phyloP scores from a whole-genome alignment of 1,140 invertebrate genomes.

The Artemia franciscana region DNA sequence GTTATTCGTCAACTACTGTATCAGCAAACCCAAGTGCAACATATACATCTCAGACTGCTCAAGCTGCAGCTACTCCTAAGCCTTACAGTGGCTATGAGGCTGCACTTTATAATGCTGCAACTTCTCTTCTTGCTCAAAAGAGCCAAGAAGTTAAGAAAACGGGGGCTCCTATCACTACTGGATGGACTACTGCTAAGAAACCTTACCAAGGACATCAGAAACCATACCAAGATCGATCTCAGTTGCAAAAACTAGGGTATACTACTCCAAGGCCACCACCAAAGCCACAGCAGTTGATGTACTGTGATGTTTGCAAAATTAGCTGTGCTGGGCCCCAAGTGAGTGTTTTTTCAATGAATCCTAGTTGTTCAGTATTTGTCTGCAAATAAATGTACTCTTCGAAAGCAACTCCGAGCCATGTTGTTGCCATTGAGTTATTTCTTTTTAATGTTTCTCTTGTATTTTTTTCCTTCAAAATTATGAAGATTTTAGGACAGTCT shows the following conservation, averaged over 20 bases:
- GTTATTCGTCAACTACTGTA: background rate
- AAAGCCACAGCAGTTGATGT: slow-evolving; percentile 73
- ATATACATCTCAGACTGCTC: background rate
- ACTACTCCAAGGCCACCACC: slow-evolving; percentile 54
- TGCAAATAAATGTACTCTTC: no score
- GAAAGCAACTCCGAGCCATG: no score
- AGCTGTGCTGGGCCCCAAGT: slow-evolving; percentile 82
- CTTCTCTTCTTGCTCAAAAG: slow-evolving; percentile 72
- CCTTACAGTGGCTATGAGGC: slow-evolving; percentile 48
- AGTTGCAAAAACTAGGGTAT: slow-evolving; percentile 19
- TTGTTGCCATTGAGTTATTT: no score
- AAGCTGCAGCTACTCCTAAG: background rate
- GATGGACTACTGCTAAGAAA: slow-evolving; percentile 13
- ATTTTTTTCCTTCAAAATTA: no score
- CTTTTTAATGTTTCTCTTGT: no score
- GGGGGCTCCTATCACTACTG: slow-evolving; percentile 12
- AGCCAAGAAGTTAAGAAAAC: slow-evolving; percentile 15
- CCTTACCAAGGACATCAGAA: slow-evolving; percentile 8
- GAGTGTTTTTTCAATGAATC: no score
- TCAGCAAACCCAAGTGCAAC: background rate
- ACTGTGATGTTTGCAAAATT: slow-evolving; percentile 93
- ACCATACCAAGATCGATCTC: no score
- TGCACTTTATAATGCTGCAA: slow-evolving; percentile 74
- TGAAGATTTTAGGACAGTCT: no score
- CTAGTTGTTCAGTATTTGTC: no score